These are phyloP conservation scores for Drosophila parvula DNA, from an alignment of 1,140 invertebrate genomes.

Conservation along the genomic window DNA sequence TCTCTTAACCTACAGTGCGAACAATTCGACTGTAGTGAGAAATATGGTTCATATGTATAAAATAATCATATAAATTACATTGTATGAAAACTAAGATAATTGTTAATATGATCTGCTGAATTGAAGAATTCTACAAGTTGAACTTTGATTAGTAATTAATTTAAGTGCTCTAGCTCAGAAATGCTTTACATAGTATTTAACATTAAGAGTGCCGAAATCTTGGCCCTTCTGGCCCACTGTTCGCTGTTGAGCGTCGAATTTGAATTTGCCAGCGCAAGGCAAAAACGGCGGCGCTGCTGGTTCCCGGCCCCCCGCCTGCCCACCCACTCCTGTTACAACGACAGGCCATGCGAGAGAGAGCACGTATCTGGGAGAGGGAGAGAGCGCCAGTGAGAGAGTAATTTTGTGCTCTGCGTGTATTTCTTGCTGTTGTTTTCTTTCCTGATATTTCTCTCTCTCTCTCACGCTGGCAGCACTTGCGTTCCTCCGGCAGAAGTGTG, in stretches of 20 bases:
- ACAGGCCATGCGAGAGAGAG: background rate
- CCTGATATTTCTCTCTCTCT: slow-evolving; percentile 12
- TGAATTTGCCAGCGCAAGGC: slow-evolving; percentile 17
- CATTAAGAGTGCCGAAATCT: background rate
- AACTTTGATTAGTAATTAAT: no score
- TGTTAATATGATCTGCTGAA: no score
- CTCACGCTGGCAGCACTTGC: slow-evolving; percentile 21
- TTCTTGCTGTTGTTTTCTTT: slow-evolving; percentile 9
- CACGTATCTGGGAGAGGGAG: background rate
- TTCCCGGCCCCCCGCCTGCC: background rate
- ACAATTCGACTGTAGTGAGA: background rate
- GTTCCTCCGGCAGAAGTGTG: slow-evolving; percentile 20
- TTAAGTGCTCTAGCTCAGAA: no score
- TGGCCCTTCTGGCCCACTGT: slow-evolving; percentile 10
- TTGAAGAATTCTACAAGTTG: no score
- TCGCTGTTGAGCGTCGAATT: slow-evolving; percentile 23
- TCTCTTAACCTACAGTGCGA: slow-evolving; percentile 6
- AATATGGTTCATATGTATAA: no score
- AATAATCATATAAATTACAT: no score
- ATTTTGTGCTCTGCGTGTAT: background rate
- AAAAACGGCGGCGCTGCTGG: background rate
- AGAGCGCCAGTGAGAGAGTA: slow-evolving; percentile 4
- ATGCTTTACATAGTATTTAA: no score
- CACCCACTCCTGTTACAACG: slow-evolving; percentile 34
- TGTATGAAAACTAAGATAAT: no score